Evolutionary conservation across 2,113 vertebrate genomes (phyloP), one percentile per base, ranked within the genome.

Genomic region (Vidua chalybeata): DNA sequence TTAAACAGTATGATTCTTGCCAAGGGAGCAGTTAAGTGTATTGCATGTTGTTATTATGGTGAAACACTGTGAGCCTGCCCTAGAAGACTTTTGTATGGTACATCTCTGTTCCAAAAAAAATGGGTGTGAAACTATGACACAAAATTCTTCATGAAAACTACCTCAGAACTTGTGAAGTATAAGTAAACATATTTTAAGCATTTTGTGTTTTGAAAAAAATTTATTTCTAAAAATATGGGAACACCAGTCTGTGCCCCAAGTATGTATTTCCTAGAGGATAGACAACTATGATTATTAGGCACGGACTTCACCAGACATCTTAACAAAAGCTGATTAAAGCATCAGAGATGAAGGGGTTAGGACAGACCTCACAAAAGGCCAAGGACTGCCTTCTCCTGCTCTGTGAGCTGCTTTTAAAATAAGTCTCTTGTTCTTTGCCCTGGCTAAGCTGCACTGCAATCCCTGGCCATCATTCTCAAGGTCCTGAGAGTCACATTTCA

Each of bases 1-100:
- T 84, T 94, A 90, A 90, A 74, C 14, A n/a, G 26, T 31, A 79
- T 63, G 27, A 87, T 75, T 84, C 48, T 87, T 92, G 45, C 20
- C n/a, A 89, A 69, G 48, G 43, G 55, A 92, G 16, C n/a, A 79
- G 27, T 87, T 84, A 94, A 71, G 28, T 73, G 51, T 69, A 62
- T 62, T 84, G 54, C 27, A 39, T 2, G 1, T 37, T 84, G 31
- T 76, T 90, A 49, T 66, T 80, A 51, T 14, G 35, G 58, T 86
- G 18, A 92, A 95, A 72, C 11, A 4, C 39, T 80, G 6, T 84
- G 78, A 92, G 41, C 20, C 3, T 89, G 52, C 26, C 45, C 21
- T 76, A 35, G 48, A 94, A 94, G 64, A 79, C 51, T 86, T 82
- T 46, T 78, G 9, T 54, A 45, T 20, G 5, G 15, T 75, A 88